Percentiles rank a stretch among this genome's conserved stretches.
Conservation (phyloP, 2,113 vertebrate species). For the Mormyrus lacerda region DNA sequence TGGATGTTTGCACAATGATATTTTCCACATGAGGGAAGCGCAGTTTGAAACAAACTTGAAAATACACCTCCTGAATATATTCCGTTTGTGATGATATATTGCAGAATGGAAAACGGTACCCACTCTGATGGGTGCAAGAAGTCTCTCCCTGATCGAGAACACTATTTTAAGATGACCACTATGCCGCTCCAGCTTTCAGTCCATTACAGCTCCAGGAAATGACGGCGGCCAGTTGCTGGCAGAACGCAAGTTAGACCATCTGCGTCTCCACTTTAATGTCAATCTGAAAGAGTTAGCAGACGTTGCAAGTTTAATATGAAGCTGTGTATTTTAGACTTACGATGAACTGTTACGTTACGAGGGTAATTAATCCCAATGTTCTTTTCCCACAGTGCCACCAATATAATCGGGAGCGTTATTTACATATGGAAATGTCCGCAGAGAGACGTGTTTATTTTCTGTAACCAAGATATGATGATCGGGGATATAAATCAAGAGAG, state of each 20-base stretch:
- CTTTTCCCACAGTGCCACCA: not conserved
- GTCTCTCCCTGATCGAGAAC: not conserved
- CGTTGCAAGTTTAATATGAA: not conserved
- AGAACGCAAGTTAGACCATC: not conserved
- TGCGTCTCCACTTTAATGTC: not conserved
- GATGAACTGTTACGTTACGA: not conserved
- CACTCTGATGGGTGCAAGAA: not conserved
- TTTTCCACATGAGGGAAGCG: not conserved
- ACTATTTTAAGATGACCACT: not conserved
- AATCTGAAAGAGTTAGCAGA: not conserved
- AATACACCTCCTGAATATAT: not conserved
- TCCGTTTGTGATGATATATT: not conserved
- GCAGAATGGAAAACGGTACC: not conserved
- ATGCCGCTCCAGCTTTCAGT: not conserved
- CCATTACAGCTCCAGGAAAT: conserved; percentile 2
- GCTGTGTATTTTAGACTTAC: not conserved
- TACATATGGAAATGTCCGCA: not conserved
- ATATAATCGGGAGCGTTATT: not conserved
- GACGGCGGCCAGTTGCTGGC: not conserved
- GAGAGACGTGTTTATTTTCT: not conserved
- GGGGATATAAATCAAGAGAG: not conserved
- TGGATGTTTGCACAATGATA: not conserved
- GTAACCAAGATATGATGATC: not conserved
- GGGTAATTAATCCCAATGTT: not conserved
- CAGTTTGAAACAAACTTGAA: not conserved